A percentile compares a stretch with the other conserved stretches of the same genome.
phyloP scores from a whole-genome alignment of 2,797 vertebrate genomes.

The Pelodytes ibericus region DNA sequence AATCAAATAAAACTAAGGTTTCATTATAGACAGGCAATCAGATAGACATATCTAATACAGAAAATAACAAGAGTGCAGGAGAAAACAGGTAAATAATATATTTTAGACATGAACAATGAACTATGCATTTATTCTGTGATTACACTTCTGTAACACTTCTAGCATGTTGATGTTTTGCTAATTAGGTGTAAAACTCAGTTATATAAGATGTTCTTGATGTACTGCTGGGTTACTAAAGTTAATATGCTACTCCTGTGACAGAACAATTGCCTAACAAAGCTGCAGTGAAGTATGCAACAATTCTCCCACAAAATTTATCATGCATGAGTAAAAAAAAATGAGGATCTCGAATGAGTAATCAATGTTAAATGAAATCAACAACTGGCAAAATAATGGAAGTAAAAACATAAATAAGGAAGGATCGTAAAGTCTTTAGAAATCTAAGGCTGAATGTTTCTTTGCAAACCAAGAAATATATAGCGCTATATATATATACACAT shows the following conservation, averaged over 20 bases:
- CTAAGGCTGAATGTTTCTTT: too few species aligned
- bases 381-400: background rate
- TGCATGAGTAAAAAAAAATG: background rate
- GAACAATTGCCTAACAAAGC: conserved; percentile 18
- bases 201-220: background rate
- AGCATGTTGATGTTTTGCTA: conserved; percentile 30
- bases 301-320: background rate
- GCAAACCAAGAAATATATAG: too few species aligned
- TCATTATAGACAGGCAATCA: too few species aligned
- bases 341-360: background rate
- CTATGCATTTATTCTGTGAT: conserved; percentile 1
- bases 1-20: too few species aligned
- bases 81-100: too few species aligned
- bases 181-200: conserved; percentile 28
- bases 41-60: too few species aligned
- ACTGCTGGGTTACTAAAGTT: conserved; percentile 9
- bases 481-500: too few species aligned
- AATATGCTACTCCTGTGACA: background rate
- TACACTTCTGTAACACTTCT: background rate
- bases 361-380: conserved; percentile 25
- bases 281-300: background rate
- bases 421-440: background rate
- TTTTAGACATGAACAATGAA: background rate
- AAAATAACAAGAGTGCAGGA: too few species aligned
- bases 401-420: conserved; percentile 14